Evolutionary conservation across 2,113 vertebrate species (phyloP), one percentile per base, ranked within the genome.

Genomic region (Gobiocypris rarus): DNA sequence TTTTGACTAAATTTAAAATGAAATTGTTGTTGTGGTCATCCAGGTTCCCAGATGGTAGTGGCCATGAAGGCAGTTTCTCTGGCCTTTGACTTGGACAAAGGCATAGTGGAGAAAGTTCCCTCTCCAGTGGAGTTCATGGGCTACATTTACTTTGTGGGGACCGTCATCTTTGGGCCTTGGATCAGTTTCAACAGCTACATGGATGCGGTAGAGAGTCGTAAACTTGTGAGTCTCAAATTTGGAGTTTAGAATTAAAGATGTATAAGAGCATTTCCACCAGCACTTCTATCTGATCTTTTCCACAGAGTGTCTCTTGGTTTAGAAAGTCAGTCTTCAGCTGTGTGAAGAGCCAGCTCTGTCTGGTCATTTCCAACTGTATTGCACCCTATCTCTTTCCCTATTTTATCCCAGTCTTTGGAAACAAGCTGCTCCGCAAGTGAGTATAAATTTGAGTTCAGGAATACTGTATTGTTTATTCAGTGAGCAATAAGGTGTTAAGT

Each of bases 21-120:
- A 80, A 15, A 13, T 26, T 13, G 2, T 22, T 63, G 14, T 26
- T 45, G 34, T 89, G 4, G 81, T 19, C 84, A 4, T 83, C 24
- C 81, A 98, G 97, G 96, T 82, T 96, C 96, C 73, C 97, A 97
- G 93, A 98, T 98, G 95, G 96, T 98, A 59, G 96, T 98, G 89
- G 96, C 96, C 85, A 98, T 98, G 97, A 98, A 98, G 84, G 96
- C 94, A 11, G 96, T 98, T 88, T 98, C 97, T 75, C 88, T 98
- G 91, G 96, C 95, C 76, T 97, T 98, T 77, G 97, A 98, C 91
- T 89, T 97, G 87, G 97, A 98, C 92, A 92, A 95, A 69, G 95
- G 96, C 2, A 83, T 90, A 0, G 92, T 97, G 85, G 75, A 86
- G 43, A 84, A 89, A 2, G 90, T 97, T n/a, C 97, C 97, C 1